These are phyloP conservation scores for Oceanodroma tethys DNA, from an alignment of 2,113 vertebrate genomes.

Conservation along the genomic window DNA sequence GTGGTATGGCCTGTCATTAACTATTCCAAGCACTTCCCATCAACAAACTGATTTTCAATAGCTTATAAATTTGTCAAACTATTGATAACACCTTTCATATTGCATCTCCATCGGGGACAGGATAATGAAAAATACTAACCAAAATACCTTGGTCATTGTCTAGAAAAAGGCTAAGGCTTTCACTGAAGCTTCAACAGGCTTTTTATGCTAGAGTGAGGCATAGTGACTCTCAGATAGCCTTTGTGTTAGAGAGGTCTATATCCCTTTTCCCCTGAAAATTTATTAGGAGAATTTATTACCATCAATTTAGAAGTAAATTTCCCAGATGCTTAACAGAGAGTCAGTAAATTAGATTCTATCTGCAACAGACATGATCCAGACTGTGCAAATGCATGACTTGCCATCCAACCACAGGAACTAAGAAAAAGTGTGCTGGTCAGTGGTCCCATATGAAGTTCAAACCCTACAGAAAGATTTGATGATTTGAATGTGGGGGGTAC, in stretches of 20 bases:
- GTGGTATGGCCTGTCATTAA: neutral
- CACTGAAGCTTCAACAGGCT: neutral
- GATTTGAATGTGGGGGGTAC: neutral
- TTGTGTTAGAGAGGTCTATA: neutral
- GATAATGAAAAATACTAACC: neutral
- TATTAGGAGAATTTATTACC: neutral
- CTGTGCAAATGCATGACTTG: neutral
- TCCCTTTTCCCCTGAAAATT: neutral
- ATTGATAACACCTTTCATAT: neutral
- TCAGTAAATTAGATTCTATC: neutral
- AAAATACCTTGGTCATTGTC: neutral
- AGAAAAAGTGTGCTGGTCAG: neutral
- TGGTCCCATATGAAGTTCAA: neutral
- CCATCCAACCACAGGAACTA: neutral
- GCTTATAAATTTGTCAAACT: neutral
- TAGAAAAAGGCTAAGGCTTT: neutral
- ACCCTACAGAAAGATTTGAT: neutral
- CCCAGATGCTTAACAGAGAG: neutral
- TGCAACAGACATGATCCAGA: neutral
- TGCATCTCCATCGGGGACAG: accelerated
- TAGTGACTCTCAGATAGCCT: neutral
- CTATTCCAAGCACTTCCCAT: neutral
- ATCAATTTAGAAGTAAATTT: neutral
- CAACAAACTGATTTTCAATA: neutral
- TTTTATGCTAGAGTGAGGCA: neutral